Conservation (phyloP, 1,140 invertebrate species). For the Dinoponera quadriceps region DNA sequence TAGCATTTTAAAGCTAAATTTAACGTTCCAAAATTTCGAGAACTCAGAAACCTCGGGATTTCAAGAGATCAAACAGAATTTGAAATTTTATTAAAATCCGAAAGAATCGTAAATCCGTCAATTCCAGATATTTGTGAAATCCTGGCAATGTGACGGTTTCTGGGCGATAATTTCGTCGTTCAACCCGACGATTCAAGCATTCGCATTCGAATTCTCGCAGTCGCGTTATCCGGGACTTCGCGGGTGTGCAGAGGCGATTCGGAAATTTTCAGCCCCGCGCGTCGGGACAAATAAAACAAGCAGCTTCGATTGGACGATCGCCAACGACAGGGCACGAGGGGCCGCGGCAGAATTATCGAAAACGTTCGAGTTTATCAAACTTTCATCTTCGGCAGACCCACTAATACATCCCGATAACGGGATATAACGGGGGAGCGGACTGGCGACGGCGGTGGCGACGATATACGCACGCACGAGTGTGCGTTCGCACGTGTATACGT, state of each 20-base stretch:
- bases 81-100: slow-evolving; percentile 14
- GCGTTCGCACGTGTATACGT: slow-evolving; percentile 1
- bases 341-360: slow-evolving; percentile 24
- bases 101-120: not conserved
- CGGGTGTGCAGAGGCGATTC: not conserved
- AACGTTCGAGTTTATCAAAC: slow-evolving; percentile 40
- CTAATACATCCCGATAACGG: slow-evolving; percentile 40
- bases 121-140: not conserved
- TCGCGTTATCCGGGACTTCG: not conserved
- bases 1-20: slow-evolving; percentile 1
- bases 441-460: no score
- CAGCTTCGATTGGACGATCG: slow-evolving; percentile 32
- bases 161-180: not conserved
- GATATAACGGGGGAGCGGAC: not conserved
- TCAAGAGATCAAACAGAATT: not conserved
- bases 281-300: slow-evolving; percentile 36
- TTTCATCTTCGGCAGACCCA: slow-evolving; percentile 35
- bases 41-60: slow-evolving; percentile 17
- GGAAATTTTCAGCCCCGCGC: slow-evolving; percentile 29
- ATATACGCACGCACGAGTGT: slow-evolving; percentile 13
- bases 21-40: not conserved
- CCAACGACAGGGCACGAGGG: slow-evolving; percentile 11
- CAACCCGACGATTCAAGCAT: slow-evolving; percentile 24
- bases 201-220: not conserved
- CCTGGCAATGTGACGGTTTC: not conserved